A percentile compares a stretch with the other conserved stretches of the same genome.
These are phyloP conservation scores for Protodeltote pygarga DNA, from an alignment of 2,888 invertebrate genomes.

Conservation along the genomic window DNA sequence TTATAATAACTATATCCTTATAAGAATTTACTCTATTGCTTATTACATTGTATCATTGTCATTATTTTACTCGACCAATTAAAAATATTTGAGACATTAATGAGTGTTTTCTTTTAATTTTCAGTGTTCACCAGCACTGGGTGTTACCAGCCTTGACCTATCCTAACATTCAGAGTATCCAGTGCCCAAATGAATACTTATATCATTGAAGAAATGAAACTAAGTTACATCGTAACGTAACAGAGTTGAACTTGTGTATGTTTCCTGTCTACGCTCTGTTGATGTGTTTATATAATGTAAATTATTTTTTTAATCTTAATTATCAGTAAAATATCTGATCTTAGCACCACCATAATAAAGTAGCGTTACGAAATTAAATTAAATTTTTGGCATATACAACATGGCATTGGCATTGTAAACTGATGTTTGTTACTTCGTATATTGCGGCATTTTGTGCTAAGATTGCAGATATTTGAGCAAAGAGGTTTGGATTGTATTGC, in stretches of 20 bases:
- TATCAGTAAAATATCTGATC: conserved; percentile 67
- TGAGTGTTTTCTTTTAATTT: conserved; percentile 63
- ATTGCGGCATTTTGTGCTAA: conserved; percentile 68
- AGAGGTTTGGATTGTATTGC: conserved; percentile 72
- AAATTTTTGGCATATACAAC: conserved; percentile 45
- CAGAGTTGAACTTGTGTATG: conserved; percentile 70
- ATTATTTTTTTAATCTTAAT: conserved; percentile 56
- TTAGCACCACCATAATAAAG: conserved; percentile 64
- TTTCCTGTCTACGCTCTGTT: conserved; percentile 59
- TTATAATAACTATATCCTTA: conserved; percentile 2
- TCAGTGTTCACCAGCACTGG: conserved; percentile 80
- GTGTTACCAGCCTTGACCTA: conserved; percentile 68
- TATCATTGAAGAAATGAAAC: conserved; percentile 67
- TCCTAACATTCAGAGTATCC: conserved; percentile 59
- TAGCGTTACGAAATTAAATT: conserved; percentile 45
- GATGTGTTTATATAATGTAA: conserved; percentile 58
- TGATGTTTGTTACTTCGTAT: conserved; percentile 43
- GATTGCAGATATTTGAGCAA: conserved; percentile 64
- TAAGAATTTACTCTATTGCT: background rate
- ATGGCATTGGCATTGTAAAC: conserved; percentile 38
- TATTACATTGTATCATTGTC: too few species aligned
- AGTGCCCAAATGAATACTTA: conserved; percentile 69
- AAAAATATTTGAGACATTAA: conserved; percentile 38
- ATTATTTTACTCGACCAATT: conserved; percentile 15
- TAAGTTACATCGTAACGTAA: conserved; percentile 65